Percentiles rank a stretch among this genome's conserved stretches.
Conservation (phyloP, 2,888 invertebrate species). For the Clitarchus hookeri region DNA sequence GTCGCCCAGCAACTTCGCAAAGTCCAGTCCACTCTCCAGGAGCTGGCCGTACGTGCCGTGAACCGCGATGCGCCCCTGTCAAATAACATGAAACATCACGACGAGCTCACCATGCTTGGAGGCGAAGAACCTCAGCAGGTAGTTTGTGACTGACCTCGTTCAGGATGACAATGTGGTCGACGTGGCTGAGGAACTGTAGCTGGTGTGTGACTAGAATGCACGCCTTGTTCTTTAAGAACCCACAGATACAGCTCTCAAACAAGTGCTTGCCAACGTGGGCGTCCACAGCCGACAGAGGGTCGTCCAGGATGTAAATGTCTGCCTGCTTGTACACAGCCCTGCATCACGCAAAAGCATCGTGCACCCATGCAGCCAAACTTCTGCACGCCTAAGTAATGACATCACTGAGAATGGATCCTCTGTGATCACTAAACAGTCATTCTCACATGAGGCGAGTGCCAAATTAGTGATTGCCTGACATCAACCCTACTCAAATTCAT, state of each 20-base stretch:
- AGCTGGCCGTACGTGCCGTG: constrained; percentile 52
- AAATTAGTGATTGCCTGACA: too few relatives aligned
- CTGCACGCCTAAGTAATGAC: too few relatives aligned
- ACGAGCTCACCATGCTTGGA: too few relatives aligned
- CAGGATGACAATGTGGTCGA: background rate
- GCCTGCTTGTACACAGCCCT: constrained; percentile 65
- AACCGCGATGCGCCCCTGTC: constrained; percentile 48
- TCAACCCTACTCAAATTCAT: too few relatives aligned
- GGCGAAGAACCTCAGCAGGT: constrained; percentile 60
- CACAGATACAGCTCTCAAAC: constrained; percentile 64
- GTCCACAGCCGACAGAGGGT: constrained; percentile 66
- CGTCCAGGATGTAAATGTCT: constrained; percentile 68
- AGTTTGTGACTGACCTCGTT: constrained; percentile 58
- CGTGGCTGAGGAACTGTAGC: constrained; percentile 8
- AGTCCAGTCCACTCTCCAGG: constrained; percentile 47
- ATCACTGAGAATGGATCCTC: too few relatives aligned
- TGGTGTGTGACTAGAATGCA: background rate
- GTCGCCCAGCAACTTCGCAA: constrained; percentile 50
- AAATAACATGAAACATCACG: background rate
- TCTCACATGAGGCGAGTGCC: too few relatives aligned
- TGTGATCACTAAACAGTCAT: too few relatives aligned
- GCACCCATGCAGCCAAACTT: too few relatives aligned
- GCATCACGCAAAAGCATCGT: background rate
- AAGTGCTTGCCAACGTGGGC: constrained; percentile 66
- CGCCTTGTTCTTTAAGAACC: constrained; percentile 56